Evolutionary conservation across 2,113 vertebrate genomes (phyloP).

Genomic region (Raja brachyura): DNA sequence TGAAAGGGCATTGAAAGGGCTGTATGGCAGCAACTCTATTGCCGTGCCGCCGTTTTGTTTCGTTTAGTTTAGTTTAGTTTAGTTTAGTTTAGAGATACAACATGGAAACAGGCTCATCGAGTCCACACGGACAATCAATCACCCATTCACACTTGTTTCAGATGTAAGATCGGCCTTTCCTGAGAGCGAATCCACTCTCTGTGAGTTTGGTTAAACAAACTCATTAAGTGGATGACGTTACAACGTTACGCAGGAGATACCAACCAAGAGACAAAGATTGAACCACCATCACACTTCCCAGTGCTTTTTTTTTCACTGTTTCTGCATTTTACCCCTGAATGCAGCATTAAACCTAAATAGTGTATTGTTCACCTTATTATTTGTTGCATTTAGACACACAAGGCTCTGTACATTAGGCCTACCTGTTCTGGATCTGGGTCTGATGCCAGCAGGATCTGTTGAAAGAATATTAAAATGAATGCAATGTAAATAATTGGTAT

Average conservation of each 20-base stretch:
- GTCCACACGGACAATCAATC: too few relatives aligned
- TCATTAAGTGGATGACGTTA: too few relatives aligned
- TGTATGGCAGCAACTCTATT: too few relatives aligned
- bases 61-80: too few relatives aligned
- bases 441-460: background rate
- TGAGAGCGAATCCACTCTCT: too few relatives aligned
- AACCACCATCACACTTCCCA: background rate
- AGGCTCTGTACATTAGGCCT: background rate
- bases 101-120: too few relatives aligned
- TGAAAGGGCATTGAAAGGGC: too few relatives aligned
- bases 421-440: slow-evolving; percentile 1
- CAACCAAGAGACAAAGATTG: background rate
- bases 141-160: too few relatives aligned
- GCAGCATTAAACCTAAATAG: background rate
- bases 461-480: background rate
- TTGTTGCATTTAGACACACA: background rate
- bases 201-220: too few relatives aligned
- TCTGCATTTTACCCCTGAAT: background rate
- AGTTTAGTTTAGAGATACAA: too few relatives aligned
- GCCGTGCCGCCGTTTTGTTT: too few relatives aligned
- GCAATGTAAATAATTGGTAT: background rate
- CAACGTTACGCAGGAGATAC: background rate
- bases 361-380: background rate
- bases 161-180: too few relatives aligned
- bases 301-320: background rate